Evolutionary conservation across 1,140 invertebrate genomes (phyloP), one percentile per base, ranked within the genome.

Genomic region (Leptopilina boulardi): DNA sequence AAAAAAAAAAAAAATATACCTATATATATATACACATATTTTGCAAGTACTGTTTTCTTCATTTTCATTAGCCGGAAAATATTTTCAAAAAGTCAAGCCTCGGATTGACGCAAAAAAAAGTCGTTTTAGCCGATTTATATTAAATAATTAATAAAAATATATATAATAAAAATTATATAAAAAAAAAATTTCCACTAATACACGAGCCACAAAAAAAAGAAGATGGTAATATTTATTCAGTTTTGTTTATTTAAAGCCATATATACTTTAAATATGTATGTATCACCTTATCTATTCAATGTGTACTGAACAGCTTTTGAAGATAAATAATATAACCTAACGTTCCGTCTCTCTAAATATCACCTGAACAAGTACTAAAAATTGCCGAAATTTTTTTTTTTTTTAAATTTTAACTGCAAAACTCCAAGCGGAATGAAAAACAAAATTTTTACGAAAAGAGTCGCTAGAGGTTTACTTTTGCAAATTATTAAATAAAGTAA

Each of bases 101-200:
- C n/a, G n/a, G n/a, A n/a, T n/a, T n/a, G n/a, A n/a, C n/a, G n/a
- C n/a, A n/a, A n/a, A n/a, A n/a, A n/a, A n/a, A n/a, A n/a, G n/a
- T n/a, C n/a, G n/a, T n/a, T n/a, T n/a, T n/a, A n/a, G n/a, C n/a
- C n/a, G n/a, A n/a, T n/a, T n/a, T n/a, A n/a, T n/a, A n/a, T n/a
- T n/a, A n/a, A n/a, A n/a, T n/a, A n/a, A n/a, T 54, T 18, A 21
- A 21, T 18, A 54, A 18, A 54, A 10, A 19, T 8, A 54, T 54
- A n/a, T n/a, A 19, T 51, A 18, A 18, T 47, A 15, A 8, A 42
- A 0, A 15, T 47, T 47, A 15, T 47, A 15, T 15, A 47, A n/a
- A 47, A 47, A 18, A 51, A 18, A 18, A 18, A 18, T 51, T 38
- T 38, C 34, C 34, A 38, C 34, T 79, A 73, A 81, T 76, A 77